phyloP scores from a whole-genome alignment of 2,888 invertebrate genomes.

The Cheilosia vernalis region DNA sequence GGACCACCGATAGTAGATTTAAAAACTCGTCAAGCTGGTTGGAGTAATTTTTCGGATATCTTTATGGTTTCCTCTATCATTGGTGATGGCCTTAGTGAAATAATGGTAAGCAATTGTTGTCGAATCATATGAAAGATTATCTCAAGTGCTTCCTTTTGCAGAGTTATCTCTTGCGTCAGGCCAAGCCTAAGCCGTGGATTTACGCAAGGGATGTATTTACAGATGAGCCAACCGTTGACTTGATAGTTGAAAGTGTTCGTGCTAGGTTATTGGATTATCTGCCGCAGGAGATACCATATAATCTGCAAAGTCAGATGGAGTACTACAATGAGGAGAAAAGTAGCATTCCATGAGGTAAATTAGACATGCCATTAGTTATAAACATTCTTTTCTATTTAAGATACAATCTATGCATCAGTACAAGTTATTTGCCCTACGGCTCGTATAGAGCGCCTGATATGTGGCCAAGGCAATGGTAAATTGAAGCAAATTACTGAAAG shows the following conservation, averaged over 20 bases:
- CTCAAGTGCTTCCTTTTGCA: constrained; percentile 44
- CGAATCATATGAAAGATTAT: neutral
- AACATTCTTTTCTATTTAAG: constrained; percentile 80
- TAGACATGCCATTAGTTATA: neutral
- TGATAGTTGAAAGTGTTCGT: constrained; percentile 90
- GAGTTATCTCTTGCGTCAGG: constrained; percentile 80
- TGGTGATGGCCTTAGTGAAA: constrained; percentile 89
- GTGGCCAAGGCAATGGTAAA: constrained; percentile 88
- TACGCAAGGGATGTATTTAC: constrained; percentile 88
- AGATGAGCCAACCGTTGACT: constrained; percentile 88
- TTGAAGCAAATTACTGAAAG: constrained; percentile 89
- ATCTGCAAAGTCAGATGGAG: constrained; percentile 87
- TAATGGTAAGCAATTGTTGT: constrained; percentile 85
- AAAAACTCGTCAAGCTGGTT: constrained; percentile 83
- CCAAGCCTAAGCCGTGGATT: constrained; percentile 88
- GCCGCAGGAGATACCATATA: constrained; percentile 94
- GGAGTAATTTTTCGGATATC: constrained; percentile 93
- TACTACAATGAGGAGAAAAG: constrained; percentile 87
- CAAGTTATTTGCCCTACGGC: constrained; percentile 86
- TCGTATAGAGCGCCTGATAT: constrained; percentile 87
- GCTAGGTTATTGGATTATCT: constrained; percentile 93
- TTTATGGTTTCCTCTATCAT: constrained; percentile 96
- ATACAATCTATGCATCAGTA: constrained; percentile 85
- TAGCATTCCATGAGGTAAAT: constrained; percentile 59
- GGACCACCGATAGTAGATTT: constrained; percentile 43